Conservation (phyloP, 2,113 vertebrate genomes). For the Hemiscyllium ocellatum region DNA sequence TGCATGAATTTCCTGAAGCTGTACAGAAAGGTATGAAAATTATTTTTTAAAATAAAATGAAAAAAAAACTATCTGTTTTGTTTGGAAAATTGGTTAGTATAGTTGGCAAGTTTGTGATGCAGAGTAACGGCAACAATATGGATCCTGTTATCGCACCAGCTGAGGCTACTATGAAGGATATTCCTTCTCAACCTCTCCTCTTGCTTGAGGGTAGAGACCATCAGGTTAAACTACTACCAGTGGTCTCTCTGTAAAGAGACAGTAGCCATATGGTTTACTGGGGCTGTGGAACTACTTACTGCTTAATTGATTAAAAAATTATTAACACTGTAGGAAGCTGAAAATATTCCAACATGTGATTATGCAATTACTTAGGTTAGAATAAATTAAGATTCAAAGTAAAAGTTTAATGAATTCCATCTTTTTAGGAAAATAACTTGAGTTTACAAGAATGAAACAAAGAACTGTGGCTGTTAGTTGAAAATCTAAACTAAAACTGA, state of each 20-base stretch:
- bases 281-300: not conserved
- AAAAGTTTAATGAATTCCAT: not conserved
- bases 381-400: not conserved
- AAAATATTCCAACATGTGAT: not conserved
- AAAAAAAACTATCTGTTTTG: not conserved
- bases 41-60: not conserved
- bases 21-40: slow-evolving; percentile 62
- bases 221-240: no score
- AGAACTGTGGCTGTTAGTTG: no score
- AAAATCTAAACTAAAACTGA: no score
- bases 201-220: no score
- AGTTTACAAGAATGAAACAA: not conserved
- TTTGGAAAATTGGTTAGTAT: no score
- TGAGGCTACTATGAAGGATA: no score
- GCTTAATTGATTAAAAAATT: not conserved
- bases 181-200: no score
- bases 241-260: no score
- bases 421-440: not conserved
- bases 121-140: no score
- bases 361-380: not conserved
- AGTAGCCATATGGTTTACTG: no score
- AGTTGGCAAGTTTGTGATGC: no score
- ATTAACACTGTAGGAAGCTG: not conserved
- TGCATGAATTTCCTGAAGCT: slow-evolving; percentile 57
- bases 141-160: no score